Evolutionary conservation across 2,113 vertebrate species (phyloP), one percentile per base, ranked within the genome.

Genomic region (Tragelaphus imberbis): DNA sequence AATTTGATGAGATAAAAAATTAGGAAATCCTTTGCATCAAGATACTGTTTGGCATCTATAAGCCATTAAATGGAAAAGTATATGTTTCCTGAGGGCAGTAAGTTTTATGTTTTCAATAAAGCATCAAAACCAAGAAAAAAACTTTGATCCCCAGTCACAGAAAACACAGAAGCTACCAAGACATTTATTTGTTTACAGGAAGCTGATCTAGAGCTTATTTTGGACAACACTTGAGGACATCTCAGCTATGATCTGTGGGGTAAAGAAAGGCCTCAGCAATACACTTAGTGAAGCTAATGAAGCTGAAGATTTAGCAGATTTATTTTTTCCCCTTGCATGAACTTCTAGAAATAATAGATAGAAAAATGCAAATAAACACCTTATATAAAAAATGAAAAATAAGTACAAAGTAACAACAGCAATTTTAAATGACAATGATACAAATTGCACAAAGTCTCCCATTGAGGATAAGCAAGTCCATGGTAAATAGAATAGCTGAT

Each of bases 91-190:
- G 40, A 59, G 19, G 77, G 33, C 71, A 97, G 55, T 97, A 97
- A 40, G 28, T 68, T 90, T 90, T 84, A 85, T 77, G 91, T 84
- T 97, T 96, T 97, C 79, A 97, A 95, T 91, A n/a, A 13, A 93
- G 30, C 63, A 59, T 63, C 95, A 97, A 97, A 92, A 97, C 89
- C 95, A 98, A 98, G 97, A 96, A 98, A 97, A 85, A 93, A 90
- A 95, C 90, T 97, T 97, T 89, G 96, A 98, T 91, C 80, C 94
- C 33, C 96, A 97, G 84, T 97, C 59, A 98, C 97, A 98, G 97
- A 97, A 99, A 98, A 98, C 88, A 75, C n/a, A 97, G 68, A 98
- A 71, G 95, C 91, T 96, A 92, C 59, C 0, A 0, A 97, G 90
- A 97, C 40, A 94, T 92, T 93, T 10, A 3, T 88, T 92, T 95